Conservation (phyloP, 2,888 invertebrate genomes). For the Agrotis puta region DNA sequence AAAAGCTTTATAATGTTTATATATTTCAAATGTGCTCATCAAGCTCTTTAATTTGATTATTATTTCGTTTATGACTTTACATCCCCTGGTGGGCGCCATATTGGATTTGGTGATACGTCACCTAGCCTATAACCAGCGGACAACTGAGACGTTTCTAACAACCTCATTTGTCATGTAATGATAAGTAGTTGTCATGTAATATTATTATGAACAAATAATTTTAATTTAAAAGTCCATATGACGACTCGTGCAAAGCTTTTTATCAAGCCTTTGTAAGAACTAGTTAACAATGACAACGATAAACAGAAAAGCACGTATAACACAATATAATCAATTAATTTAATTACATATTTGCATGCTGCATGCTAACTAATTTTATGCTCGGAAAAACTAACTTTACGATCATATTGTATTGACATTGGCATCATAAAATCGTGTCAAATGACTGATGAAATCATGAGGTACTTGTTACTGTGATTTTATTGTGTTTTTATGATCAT, state of each 20-base stretch:
- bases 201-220: too few relatives aligned
- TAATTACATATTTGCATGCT: slow-evolving; percentile 51
- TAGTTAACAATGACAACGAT: slow-evolving; percentile 21
- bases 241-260: not conserved
- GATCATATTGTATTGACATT: slow-evolving; percentile 29
- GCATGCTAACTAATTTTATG: slow-evolving; percentile 40
- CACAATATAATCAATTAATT: slow-evolving; percentile 37
- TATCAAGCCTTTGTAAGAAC: not conserved
- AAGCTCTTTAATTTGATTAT: too few relatives aligned
- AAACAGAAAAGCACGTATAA: slow-evolving; percentile 27
- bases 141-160: too few relatives aligned
- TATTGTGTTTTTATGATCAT: slow-evolving; percentile 72
- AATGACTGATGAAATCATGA: slow-evolving; percentile 66
- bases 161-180: too few relatives aligned
- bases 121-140: too few relatives aligned
- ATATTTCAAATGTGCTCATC: too few relatives aligned
- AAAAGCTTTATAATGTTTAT: too few relatives aligned
- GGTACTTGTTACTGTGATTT: slow-evolving; percentile 71
- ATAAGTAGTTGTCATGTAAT: too few relatives aligned
- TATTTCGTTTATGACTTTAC: too few relatives aligned
- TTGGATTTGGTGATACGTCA: too few relatives aligned
- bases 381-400: slow-evolving; percentile 41
- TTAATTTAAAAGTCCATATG: too few relatives aligned
- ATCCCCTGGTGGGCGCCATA: too few relatives aligned
- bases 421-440: slow-evolving; percentile 43